Percentiles rank a stretch among this genome's conserved stretches.
These are phyloP conservation scores for Thalassophryne amazonica DNA, from an alignment of 2,797 vertebrate species.

Conservation along the genomic window DNA sequence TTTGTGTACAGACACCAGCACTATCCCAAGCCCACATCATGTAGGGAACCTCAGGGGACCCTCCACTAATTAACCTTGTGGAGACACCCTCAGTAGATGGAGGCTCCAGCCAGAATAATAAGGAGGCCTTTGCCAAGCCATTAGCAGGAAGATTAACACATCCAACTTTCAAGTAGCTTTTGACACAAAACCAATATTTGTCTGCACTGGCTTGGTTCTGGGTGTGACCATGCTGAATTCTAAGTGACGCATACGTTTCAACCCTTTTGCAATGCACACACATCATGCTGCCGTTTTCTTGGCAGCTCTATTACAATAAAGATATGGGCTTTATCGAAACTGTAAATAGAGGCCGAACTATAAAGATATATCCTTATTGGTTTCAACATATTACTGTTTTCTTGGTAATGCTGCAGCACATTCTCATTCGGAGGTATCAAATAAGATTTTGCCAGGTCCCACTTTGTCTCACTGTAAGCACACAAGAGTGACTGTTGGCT, in stretches of 20 bases:
- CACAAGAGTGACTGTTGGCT: too few relatives aligned
- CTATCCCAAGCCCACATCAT: constrained; percentile 75
- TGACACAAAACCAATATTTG: constrained; percentile 83
- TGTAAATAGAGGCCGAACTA: not conserved
- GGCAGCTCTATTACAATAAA: constrained; percentile 2
- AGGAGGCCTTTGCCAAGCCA: constrained; percentile 72
- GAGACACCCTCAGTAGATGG: constrained; percentile 71
- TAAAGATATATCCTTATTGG: not conserved
- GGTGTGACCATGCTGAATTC: constrained; percentile 54
- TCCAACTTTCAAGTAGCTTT: constrained; percentile 79
- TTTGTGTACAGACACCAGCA: constrained; percentile 74
- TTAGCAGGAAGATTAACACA: constrained; percentile 80
- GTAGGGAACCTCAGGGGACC: constrained; percentile 69
- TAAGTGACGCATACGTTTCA: constrained; percentile 52
- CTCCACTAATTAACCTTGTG: constrained; percentile 84
- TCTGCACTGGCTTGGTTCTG: constrained; percentile 43
- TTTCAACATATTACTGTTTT: too few relatives aligned
- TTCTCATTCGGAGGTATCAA: too few relatives aligned
- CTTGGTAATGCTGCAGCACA: too few relatives aligned
- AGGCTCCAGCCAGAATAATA: constrained; percentile 76
- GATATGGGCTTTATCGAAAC: constrained; percentile 2
- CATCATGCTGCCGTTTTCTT: constrained; percentile 13
- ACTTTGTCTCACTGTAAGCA: too few relatives aligned
- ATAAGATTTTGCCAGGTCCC: too few relatives aligned
- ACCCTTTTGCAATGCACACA: not conserved